Evolutionary conservation across 1,140 invertebrate species (phyloP).

Genomic region (Dendrolimus punctatus): DNA sequence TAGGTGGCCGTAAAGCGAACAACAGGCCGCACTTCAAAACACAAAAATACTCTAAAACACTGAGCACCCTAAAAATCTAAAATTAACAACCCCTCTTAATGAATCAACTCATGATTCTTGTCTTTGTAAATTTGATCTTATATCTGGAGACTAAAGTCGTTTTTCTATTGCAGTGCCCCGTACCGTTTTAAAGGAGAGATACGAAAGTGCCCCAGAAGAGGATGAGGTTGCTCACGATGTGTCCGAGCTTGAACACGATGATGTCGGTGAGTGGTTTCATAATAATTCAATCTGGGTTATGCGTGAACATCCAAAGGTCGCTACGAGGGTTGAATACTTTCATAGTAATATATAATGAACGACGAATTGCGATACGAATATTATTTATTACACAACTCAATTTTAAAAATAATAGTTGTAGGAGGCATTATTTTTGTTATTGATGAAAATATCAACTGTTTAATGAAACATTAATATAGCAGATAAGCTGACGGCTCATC

Average conservation of each 20-base stretch:
- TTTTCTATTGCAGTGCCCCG: slow-evolving; percentile 81
- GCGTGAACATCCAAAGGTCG: not conserved
- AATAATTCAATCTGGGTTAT: slow-evolving; percentile 15
- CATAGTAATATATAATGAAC: no score
- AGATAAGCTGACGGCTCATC: no score
- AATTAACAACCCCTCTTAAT: slow-evolving; percentile 47
- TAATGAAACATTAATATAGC: no score
- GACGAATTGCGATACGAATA: no score
- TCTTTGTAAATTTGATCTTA: slow-evolving; percentile 18
- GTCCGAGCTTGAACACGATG: slow-evolving; percentile 67
- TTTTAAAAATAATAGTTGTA: no score
- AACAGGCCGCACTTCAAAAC: slow-evolving; percentile 26
- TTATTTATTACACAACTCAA: no score
- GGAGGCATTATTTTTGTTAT: no score
- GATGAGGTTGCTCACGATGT: slow-evolving; percentile 76
- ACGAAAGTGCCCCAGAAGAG: slow-evolving; percentile 81
- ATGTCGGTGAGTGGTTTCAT: slow-evolving; percentile 57
- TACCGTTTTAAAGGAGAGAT: slow-evolving; percentile 86
- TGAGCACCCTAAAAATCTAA: slow-evolving; percentile 50
- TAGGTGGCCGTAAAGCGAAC: slow-evolving; percentile 15
- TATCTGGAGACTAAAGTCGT: slow-evolving; percentile 21
- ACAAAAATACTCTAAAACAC: slow-evolving; percentile 39
- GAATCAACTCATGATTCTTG: slow-evolving; percentile 23
- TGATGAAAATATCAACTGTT: no score
- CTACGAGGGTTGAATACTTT: no score